Evolutionary conservation across 1,140 invertebrate genomes (phyloP).

Genomic region (honey bee (Apis mellifera)): DNA sequence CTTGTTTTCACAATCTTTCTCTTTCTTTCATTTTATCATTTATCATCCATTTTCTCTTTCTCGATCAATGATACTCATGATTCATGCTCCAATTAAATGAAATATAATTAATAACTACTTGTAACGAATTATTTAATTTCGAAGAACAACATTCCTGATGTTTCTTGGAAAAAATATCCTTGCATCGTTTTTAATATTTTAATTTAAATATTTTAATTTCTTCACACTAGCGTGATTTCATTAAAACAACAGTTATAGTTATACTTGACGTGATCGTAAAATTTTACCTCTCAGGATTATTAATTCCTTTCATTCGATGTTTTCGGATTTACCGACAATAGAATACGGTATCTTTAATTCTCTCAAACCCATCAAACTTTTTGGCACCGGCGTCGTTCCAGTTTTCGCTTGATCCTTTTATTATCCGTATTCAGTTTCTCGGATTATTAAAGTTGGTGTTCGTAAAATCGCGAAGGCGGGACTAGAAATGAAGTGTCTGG

Average conservation of each 20-base stretch:
- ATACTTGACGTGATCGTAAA: neutral
- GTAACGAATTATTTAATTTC: too few species aligned
- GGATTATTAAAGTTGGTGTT: constrained; percentile 40
- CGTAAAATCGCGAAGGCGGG: constrained; percentile 30
- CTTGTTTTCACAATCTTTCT: too few species aligned
- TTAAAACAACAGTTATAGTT: too few species aligned
- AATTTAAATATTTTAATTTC: too few species aligned
- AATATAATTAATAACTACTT: too few species aligned
- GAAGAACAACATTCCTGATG: too few species aligned
- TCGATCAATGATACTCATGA: too few species aligned
- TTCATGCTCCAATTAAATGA: too few species aligned
- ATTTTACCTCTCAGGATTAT: neutral
- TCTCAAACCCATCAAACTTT: constrained; percentile 39
- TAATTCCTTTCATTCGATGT: neutral
- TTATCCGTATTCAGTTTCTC: constrained; percentile 31
- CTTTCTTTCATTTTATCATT: neutral
- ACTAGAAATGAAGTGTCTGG: neutral
- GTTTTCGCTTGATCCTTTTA: constrained; percentile 46
- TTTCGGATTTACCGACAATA: constrained; percentile 32
- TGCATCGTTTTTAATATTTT: too few species aligned
- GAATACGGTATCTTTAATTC: constrained; percentile 28
- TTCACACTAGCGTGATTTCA: too few species aligned
- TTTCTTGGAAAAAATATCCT: accelerated
- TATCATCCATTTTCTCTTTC: too few species aligned
- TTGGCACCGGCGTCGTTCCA: constrained; percentile 41